Percentiles rank a stretch among this genome's conserved stretches.
These are phyloP conservation scores for Cydia pomonella DNA, from an alignment of 1,140 invertebrate species.

Conservation along the genomic window DNA sequence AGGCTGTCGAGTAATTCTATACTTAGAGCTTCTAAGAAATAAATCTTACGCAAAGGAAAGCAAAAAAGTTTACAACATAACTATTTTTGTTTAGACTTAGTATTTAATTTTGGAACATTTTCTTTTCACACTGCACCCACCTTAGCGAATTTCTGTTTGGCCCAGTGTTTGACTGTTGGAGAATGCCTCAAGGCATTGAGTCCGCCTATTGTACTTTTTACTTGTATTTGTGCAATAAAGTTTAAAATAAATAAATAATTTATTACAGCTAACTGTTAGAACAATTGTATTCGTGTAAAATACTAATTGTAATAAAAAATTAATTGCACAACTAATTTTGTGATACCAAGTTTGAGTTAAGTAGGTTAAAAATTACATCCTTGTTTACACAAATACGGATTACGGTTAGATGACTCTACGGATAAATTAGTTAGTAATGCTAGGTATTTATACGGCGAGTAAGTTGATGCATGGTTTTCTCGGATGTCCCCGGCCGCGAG, in stretches of 20 bases:
- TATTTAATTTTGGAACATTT: too few relatives aligned
- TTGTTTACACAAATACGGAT: not conserved
- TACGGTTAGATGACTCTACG: not conserved
- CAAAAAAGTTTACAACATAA: not conserved
- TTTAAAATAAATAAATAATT: too few relatives aligned
- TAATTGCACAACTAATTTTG: too few relatives aligned
- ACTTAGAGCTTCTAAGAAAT: slow-evolving; percentile 26
- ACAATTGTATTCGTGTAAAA: not conserved
- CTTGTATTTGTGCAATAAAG: too few relatives aligned
- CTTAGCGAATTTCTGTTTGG: too few relatives aligned
- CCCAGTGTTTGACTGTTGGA: too few relatives aligned
- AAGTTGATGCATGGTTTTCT: slow-evolving; percentile 37
- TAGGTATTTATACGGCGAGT: slow-evolving; percentile 23
- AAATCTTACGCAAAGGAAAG: slow-evolving; percentile 1
- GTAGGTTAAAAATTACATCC: not conserved
- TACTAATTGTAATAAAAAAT: too few relatives aligned
- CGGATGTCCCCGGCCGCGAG: slow-evolving; percentile 36
- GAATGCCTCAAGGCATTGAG: too few relatives aligned
- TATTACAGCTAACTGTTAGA: not conserved
- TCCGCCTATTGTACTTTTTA: too few relatives aligned
- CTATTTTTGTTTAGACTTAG: too few relatives aligned
- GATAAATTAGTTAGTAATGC: slow-evolving; percentile 17
- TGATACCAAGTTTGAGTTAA: not conserved
- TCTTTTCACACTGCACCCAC: too few relatives aligned
- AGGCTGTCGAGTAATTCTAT: slow-evolving; percentile 42